Percentiles rank a stretch among this genome's conserved stretches.
phyloP scores from a whole-genome alignment of 1,140 invertebrate species.

The Drosophila parvula region DNA sequence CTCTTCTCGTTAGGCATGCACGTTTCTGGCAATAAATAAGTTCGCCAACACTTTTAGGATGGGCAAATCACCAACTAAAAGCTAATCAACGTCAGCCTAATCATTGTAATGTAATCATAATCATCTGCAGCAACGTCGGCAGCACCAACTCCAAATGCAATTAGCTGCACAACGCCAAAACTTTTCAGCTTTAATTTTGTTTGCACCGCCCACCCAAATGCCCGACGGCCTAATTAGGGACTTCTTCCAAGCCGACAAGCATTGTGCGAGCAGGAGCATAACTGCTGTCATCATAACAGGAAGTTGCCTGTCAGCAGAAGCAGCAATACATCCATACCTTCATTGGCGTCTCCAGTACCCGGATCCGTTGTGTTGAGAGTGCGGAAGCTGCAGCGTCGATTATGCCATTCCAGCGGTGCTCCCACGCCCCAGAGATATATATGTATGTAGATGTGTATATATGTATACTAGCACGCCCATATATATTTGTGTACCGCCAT shows the following conservation, averaged over 20 bases:
- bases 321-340: slow-evolving; percentile 27
- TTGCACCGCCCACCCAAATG: slow-evolving; percentile 17
- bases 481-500: slow-evolving; percentile 65
- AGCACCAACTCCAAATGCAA: slow-evolving; percentile 64
- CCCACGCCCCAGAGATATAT: slow-evolving; percentile 11
- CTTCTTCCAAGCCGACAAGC: slow-evolving; percentile 41
- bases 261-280: slow-evolving; percentile 27
- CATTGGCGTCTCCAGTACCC: slow-evolving; percentile 22
- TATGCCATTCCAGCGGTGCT: slow-evolving; percentile 65
- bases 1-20: background rate
- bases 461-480: background rate
- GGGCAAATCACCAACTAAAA: slow-evolving; percentile 36
- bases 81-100: slow-evolving; percentile 58
- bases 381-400: slow-evolving; percentile 74
- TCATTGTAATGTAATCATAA: slow-evolving; percentile 51
- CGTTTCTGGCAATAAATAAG: slow-evolving; percentile 31
- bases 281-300: slow-evolving; percentile 54
- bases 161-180: slow-evolving; percentile 62
- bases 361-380: slow-evolving; percentile 28
- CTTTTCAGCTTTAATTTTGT: slow-evolving; percentile 48
- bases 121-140: slow-evolving; percentile 20
- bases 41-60: slow-evolving; percentile 14
- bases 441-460: background rate
- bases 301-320: slow-evolving; percentile 43
- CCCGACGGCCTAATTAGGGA: slow-evolving; percentile 69